Base-by-base conservation (phyloP, 2,113 vertebrate genomes). In the Oreochromis niloticus region DNA sequence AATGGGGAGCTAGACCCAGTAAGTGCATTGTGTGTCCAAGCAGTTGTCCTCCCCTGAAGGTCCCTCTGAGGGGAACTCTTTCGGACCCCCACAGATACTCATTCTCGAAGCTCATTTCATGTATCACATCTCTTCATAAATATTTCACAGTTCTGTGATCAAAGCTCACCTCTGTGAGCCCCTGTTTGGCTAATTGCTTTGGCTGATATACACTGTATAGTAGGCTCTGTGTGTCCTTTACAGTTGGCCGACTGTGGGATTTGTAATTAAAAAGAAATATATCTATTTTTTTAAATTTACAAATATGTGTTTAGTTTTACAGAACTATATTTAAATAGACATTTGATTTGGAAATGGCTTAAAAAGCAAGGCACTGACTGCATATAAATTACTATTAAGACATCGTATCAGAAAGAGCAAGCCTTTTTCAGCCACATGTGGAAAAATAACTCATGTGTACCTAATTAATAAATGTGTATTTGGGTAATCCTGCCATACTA, bases 131-230 rank as follows among this genome's bases (percentile, higher is more conserved):
- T 89, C 89, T 93, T 95, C 90, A 95, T 94, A 93, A 94, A 95
- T 95, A 94, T 95, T 96, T 96, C 90, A 94, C 93, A 89, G 89
- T 81, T 86, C 85, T 85, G 81, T 87, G 94, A 96, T 95, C 94
- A 96, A 95, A 95, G 92, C 90, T 83, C 86, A 90, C 81, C 91
- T 91, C 89, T 86, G 83, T 56, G 85, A 88, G 90, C 85, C 78
- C 79, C 89, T 93, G 93, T 89, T 90, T 92, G 89, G 68, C 88
- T 91, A 91, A 93, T 94, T 91, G 87, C 88, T 90, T 91, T 88
- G 89, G 87, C 81, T 92, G 57, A 90, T 87, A 43, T 71, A 85
- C 43, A 48, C 43, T 57, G 80, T 54, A 66, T 78, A 86, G 63
- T 80, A 11, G 52, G 79, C 54, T 59, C 39, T 34, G 32, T 85